Conservation (phyloP, 1,140 invertebrate genomes). For the Diabrotica virgifera region DNA sequence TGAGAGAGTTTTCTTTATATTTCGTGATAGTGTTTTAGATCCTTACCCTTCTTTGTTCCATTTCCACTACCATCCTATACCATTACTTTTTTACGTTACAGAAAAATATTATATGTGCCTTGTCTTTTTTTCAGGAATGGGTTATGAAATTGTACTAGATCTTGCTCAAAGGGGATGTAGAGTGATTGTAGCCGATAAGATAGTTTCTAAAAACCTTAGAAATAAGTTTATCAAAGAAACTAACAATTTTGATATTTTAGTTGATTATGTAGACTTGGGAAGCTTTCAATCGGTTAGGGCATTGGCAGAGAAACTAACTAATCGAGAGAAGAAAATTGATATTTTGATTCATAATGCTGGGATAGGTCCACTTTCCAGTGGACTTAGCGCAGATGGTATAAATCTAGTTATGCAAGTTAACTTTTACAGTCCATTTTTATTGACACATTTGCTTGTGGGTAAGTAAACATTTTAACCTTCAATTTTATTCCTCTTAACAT, state of each 20-base stretch:
- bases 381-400: slow-evolving; percentile 58
- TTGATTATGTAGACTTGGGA: slow-evolving; percentile 34
- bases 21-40: too few species aligned
- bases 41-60: too few species aligned
- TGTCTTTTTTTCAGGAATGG: neutral
- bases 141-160: slow-evolving; percentile 1
- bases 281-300: slow-evolving; percentile 38
- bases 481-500: too few species aligned
- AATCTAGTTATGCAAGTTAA: slow-evolving; percentile 62
- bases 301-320: slow-evolving; percentile 37
- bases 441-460: slow-evolving; percentile 62
- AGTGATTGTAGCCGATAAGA: slow-evolving; percentile 5
- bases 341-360: slow-evolving; percentile 58
- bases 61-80: too few species aligned
- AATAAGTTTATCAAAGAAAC: neutral
- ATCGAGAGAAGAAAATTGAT: slow-evolving; percentile 48
- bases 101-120: neutral
- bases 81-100: neutral
- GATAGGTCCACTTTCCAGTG: slow-evolving; percentile 36
- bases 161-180: slow-evolving; percentile 5
- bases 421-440: slow-evolving; percentile 63
- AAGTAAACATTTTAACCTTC: slow-evolving; percentile 27
- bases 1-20: too few species aligned
- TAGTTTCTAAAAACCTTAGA: neutral
- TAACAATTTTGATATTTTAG: neutral